These are phyloP conservation scores for Strongylocentrotus purpuratus DNA, from an alignment of 35 echinoderm and acorn worm genomes.

Conservation along the genomic window DNA sequence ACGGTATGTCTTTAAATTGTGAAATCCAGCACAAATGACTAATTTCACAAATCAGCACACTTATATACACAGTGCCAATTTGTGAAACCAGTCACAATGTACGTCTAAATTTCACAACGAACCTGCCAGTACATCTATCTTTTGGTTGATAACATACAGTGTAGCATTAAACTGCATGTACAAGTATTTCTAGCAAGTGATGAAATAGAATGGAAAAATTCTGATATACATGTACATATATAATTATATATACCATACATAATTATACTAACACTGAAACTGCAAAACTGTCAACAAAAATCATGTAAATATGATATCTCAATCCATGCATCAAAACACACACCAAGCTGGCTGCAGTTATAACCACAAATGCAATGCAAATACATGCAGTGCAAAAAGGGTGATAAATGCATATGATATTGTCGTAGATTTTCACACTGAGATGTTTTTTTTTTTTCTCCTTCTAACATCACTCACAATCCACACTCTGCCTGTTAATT, in stretches of 20 bases:
- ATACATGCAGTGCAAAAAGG: not conserved
- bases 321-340: not conserved
- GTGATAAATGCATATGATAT: not conserved
- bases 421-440: not conserved
- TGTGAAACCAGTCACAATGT: no score
- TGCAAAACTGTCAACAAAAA: not conserved
- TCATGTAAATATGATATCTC: not conserved
- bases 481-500: not conserved
- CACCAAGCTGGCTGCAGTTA: not conserved
- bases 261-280: not conserved
- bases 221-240: not conserved
- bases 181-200: not conserved
- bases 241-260: not conserved
- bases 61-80: no score
- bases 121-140: not conserved
- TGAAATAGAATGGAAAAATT: not conserved
- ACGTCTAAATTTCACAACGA: no score
- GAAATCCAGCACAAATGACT: no score
- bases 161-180: not conserved
- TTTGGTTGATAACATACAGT: not conserved
- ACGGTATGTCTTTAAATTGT: no score
- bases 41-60: no score
- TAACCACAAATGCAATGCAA: not conserved
- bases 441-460: not conserved
- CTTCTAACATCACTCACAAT: not conserved